Evolutionary conservation across 1,140 invertebrate species (phyloP).

Genomic region (Euura lappo): DNA sequence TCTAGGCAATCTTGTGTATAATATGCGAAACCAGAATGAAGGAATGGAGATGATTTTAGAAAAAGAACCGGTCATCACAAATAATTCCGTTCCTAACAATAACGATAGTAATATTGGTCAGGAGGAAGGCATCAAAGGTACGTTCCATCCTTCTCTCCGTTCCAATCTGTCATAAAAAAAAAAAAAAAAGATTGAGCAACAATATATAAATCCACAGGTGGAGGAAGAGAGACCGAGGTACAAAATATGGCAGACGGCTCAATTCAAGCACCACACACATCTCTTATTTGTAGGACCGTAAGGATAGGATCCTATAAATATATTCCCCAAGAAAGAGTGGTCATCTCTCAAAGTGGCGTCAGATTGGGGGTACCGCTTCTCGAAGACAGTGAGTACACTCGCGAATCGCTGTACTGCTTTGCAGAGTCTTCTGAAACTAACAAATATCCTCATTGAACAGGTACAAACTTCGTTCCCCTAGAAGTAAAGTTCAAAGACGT

Average conservation of each 20-base stretch:
- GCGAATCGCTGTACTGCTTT: neutral
- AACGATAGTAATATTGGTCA: constrained; percentile 23
- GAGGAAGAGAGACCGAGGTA: constrained; percentile 48
- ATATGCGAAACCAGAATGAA: constrained; percentile 25
- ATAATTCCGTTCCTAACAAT: constrained; percentile 37
- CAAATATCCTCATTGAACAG: constrained; percentile 38
- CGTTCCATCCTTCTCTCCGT: neutral
- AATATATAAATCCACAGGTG: constrained; percentile 45
- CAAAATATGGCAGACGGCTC: constrained; percentile 30
- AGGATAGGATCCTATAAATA: constrained; percentile 82
- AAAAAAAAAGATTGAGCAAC: neutral
- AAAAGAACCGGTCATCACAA: constrained; percentile 62
- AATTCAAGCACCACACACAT: constrained; percentile 45
- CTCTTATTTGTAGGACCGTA: constrained; percentile 73
- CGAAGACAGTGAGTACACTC: constrained; percentile 62
- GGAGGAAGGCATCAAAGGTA: constrained; percentile 34
- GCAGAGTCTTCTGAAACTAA: constrained; percentile 19
- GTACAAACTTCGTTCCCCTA: constrained; percentile 60
- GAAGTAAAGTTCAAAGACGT: constrained; percentile 70
- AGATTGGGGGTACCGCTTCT: constrained; percentile 71
- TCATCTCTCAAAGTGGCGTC: constrained; percentile 70
- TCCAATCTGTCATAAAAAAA: neutral
- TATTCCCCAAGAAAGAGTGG: constrained; percentile 70
- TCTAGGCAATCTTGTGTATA: neutral
- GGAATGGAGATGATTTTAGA: constrained; percentile 46